phyloP scores from a whole-genome alignment of 2,888 invertebrate genomes.

The Carpatolechia fugitivella region DNA sequence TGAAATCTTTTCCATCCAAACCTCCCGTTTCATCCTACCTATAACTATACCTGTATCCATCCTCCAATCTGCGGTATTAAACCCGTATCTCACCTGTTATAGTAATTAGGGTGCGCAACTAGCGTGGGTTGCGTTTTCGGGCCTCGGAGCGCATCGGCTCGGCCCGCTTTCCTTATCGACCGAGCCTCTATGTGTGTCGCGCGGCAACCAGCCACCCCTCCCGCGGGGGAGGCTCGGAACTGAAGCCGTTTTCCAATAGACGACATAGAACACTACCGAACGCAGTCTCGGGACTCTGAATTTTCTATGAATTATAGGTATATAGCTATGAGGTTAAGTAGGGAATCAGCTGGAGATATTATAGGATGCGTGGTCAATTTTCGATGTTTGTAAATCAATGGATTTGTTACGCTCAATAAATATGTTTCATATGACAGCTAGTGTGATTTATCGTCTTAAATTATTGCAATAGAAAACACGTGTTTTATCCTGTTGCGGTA shows the following conservation, averaged over 20 bases:
- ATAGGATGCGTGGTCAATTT: neutral
- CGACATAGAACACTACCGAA: conserved; percentile 9
- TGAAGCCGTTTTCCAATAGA: conserved; percentile 14
- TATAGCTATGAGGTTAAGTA: too few relatives aligned
- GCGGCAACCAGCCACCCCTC: conserved; percentile 46
- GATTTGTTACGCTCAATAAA: too few relatives aligned
- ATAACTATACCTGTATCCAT: too few relatives aligned
- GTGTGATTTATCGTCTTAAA: too few relatives aligned
- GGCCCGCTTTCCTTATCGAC: conserved; percentile 67
- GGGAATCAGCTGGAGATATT: too few relatives aligned
- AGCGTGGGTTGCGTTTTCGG: conserved; percentile 39
- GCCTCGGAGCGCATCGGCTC: conserved; percentile 59
- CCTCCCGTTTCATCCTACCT: too few relatives aligned
- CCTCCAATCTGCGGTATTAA: neutral
- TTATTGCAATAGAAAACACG: too few relatives aligned
- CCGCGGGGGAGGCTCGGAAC: too few relatives aligned
- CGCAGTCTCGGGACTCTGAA: neutral
- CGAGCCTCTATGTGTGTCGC: conserved; percentile 69
- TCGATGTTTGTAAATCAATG: neutral
- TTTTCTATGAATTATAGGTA: neutral
- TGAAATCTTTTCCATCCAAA: too few relatives aligned
- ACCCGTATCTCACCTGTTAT: conserved; percentile 1
- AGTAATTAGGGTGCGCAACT: conserved; percentile 1
- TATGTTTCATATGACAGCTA: too few relatives aligned
- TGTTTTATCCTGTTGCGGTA: too few relatives aligned